phyloP scores from a whole-genome alignment of 2,113 vertebrate species.

The Urocolius indicus region DNA sequence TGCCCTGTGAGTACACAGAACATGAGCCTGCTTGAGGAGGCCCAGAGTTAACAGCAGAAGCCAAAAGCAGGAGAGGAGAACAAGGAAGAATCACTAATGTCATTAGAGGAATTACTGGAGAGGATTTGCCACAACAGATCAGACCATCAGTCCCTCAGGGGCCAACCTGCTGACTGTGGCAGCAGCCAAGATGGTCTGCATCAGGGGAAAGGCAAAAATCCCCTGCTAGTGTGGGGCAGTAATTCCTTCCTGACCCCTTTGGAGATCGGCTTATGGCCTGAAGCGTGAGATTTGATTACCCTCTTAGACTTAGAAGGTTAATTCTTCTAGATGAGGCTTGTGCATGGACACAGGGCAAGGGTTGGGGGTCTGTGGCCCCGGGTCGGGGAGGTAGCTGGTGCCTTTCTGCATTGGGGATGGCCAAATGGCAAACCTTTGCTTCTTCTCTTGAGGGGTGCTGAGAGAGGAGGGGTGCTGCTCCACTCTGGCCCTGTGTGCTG shows the following conservation, averaged over 20 bases:
- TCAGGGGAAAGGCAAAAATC: slow-evolving; percentile 39
- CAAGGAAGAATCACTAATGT: slow-evolving; percentile 59
- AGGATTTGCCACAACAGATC: slow-evolving; percentile 57
- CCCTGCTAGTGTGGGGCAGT: slow-evolving; percentile 1
- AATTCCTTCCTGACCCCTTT: slow-evolving; percentile 66
- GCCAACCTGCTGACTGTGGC: neutral
- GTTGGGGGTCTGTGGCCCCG: neutral
- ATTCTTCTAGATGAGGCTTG: slow-evolving; percentile 25
- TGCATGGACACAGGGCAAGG: accelerated
- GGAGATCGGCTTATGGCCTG: slow-evolving; percentile 58
- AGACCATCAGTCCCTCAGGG: slow-evolving; percentile 29
- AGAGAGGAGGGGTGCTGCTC: neutral
- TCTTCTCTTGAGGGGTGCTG: too few relatives aligned
- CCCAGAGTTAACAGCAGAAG: neutral
- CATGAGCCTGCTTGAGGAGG: accelerated
- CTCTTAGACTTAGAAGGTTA: slow-evolving; percentile 68
- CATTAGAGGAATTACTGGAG: slow-evolving; percentile 60
- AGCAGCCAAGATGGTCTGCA: neutral
- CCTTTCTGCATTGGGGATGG: accelerated
- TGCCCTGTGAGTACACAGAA: neutral
- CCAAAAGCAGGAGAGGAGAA: neutral
- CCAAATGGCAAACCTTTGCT: neutral
- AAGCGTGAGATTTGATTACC: slow-evolving; percentile 63
- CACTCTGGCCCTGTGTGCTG: neutral
- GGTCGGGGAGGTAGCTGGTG: neutral